These are phyloP conservation scores for Nasua narica DNA, from an alignment of 2,797 vertebrate species.

Conservation along the genomic window DNA sequence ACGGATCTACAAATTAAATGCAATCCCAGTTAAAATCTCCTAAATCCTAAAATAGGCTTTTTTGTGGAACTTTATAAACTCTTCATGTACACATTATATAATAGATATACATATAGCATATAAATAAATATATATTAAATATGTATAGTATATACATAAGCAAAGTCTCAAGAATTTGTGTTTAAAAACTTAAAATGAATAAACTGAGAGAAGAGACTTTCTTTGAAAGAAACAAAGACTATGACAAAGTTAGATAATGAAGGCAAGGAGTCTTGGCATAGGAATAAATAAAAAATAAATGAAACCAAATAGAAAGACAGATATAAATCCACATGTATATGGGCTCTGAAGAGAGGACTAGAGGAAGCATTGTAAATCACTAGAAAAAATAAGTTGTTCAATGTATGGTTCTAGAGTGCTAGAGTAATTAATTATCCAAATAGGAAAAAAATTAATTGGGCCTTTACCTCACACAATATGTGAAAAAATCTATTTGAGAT, in stretches of 20 bases:
- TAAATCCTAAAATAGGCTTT: neutral
- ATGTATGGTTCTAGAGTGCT: neutral
- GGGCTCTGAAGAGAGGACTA: neutral
- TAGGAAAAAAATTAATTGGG: neutral
- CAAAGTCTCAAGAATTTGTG: neutral
- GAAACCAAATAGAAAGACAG: neutral
- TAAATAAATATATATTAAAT: neutral
- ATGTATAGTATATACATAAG: neutral
- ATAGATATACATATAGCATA: neutral
- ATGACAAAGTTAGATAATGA: neutral
- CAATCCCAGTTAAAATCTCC: neutral
- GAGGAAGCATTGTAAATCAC: neutral
- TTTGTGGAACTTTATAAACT: neutral
- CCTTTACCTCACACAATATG: neutral
- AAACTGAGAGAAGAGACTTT: neutral
- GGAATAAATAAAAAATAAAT: neutral
- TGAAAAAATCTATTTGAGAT: neutral
- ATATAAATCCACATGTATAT: neutral
- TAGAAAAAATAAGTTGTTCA: neutral
- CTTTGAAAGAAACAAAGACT: neutral
- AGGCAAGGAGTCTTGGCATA: neutral
- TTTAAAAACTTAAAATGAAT: neutral
- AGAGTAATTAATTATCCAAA: neutral
- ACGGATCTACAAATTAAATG: neutral
- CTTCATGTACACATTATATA: neutral